phyloP scores from a whole-genome alignment of 2,888 invertebrate genomes.

The Brenthis daphne region DNA sequence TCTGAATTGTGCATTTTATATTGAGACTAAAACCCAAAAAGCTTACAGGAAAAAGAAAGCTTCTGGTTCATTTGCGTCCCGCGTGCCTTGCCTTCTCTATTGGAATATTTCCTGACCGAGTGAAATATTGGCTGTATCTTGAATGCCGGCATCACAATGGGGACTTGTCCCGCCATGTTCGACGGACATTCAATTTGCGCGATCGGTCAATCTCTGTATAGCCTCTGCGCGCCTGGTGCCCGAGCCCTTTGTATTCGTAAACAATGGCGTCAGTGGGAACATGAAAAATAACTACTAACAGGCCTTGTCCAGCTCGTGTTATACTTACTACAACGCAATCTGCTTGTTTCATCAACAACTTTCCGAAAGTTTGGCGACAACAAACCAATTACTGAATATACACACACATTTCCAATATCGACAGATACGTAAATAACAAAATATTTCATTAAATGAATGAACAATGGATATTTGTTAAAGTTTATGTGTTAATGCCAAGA shows the following conservation, averaged over 20 bases:
- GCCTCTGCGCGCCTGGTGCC: constrained; percentile 64
- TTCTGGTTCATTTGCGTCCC: constrained; percentile 27
- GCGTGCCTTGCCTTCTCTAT: constrained; percentile 35
- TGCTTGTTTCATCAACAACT: constrained; percentile 8
- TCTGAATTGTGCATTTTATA: background rate
- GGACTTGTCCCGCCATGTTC: constrained; percentile 61
- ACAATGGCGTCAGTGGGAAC: constrained; percentile 62
- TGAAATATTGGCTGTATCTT: constrained; percentile 69
- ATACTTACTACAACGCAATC: background rate
- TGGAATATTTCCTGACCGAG: constrained; percentile 53
- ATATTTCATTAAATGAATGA: no score
- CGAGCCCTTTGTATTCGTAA: constrained; percentile 60
- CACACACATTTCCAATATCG: background rate
- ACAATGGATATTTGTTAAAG: no score
- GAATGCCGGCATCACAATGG: constrained; percentile 66
- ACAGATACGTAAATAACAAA: no score
- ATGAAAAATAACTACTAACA: constrained; percentile 46
- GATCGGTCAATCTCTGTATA: constrained; percentile 73
- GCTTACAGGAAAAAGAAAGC: background rate
- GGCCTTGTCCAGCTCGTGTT: constrained; percentile 6
- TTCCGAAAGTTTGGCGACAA: constrained; percentile 3
- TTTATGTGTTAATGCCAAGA: no score
- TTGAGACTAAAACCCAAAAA: background rate
- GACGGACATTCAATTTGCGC: constrained; percentile 75
- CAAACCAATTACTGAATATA: background rate